Evolutionary conservation across 2,797 vertebrate genomes (phyloP), one percentile per base, ranked within the genome.

Genomic region (Lacerta agilis): DNA sequence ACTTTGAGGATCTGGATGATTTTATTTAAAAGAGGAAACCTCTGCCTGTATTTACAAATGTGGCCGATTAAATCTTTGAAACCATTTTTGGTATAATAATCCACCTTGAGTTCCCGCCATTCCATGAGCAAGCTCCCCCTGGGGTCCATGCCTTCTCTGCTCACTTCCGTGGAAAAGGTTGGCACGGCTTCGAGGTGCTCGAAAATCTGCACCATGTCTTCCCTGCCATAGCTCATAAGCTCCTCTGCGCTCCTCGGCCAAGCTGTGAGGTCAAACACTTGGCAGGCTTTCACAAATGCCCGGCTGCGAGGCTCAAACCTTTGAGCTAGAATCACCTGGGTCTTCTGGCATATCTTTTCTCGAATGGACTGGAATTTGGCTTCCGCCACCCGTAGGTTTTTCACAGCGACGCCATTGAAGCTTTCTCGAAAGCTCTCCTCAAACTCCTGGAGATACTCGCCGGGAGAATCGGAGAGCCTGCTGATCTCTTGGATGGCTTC

Each of bases 351-450:
- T 94, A 99, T 99, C 96, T 99, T 99, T 92, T 99, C 98, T 88
- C 98, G 96, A 93, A 99, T 99, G 0, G 98, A 98, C 96, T 99
- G 98, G 95, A 99, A 99, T 96, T 99, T 99, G 90, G 99, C 98
- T 93, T 99, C 99, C 0, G 99, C 99, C 86, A 99, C 98, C 8
- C 98, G 97, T 83, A 99, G 95, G 94, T 99, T 99, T 96, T 99
- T 99, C 92, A 98, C 96, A n/a, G 98, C 97, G 0, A 99, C 97
- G 0, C 99, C 99, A 0, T 99, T 98, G 95, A 99, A 99, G 96
- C 98, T 99, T 92, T 99, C 98, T 0, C 98, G 97, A 95, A 99
- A 99, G 86, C 98, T 98, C 89, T 99, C 98, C 94, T 99, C 98
- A 29, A 99, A 99, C 92, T 99, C 98, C 94, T 99, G 98, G 83